These are phyloP conservation scores for Umimayanthus chanpuru DNA, from an alignment of 92 coral and sea anemone genomes.

Conservation along the genomic window DNA sequence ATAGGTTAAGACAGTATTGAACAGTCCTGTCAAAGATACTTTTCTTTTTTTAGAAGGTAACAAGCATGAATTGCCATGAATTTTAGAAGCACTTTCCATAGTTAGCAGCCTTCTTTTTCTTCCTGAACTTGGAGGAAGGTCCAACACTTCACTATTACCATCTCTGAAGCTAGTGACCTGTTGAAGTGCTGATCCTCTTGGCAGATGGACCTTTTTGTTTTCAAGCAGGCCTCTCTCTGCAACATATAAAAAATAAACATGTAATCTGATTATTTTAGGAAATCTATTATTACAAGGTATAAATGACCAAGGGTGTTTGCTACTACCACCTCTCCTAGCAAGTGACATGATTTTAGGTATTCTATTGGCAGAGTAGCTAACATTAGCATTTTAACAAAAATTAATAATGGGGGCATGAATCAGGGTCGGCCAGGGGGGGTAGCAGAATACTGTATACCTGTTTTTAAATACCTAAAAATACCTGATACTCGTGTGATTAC, in stretches of 20 bases:
- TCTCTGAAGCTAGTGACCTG: slow-evolving; percentile 56
- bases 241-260: slow-evolving; percentile 44
- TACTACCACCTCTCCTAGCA: no score
- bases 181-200: slow-evolving; percentile 55
- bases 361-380: no score
- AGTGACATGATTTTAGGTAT: no score
- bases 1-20: slow-evolving; percentile 60
- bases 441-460: no score
- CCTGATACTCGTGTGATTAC: not conserved
- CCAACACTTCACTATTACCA: slow-evolving; percentile 72
- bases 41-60: slow-evolving; percentile 71
- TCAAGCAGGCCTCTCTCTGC: slow-evolving; percentile 58
- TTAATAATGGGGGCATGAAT: no score
- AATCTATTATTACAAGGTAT: slow-evolving; percentile 12
- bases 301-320: not conserved
- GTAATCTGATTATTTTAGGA: slow-evolving; percentile 50
- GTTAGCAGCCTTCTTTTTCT: slow-evolving; percentile 69
- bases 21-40: slow-evolving; percentile 68
- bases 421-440: no score
- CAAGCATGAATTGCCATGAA: slow-evolving; percentile 65
- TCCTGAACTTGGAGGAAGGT: slow-evolving; percentile 71
- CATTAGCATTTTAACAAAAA: no score
- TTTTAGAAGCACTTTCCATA: slow-evolving; percentile 65
- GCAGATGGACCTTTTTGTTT: slow-evolving; percentile 62
- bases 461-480: no score